phyloP scores from a whole-genome alignment of 2,797 vertebrate genomes.

The Lepus oiostolus region DNA sequence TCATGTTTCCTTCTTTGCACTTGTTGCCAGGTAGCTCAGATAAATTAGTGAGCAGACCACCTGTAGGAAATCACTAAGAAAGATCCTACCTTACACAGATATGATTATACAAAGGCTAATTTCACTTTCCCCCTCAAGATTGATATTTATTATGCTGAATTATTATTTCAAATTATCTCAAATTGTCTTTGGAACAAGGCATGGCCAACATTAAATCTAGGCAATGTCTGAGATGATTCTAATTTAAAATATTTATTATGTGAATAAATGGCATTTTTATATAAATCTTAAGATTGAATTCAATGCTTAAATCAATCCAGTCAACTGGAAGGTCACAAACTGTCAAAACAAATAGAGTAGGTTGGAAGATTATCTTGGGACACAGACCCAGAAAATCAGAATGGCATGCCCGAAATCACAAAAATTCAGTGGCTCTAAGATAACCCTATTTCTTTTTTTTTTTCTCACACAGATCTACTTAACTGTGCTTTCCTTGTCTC shows the following conservation, averaged over 20 bases:
- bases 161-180: slow-evolving; percentile 23
- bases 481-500: neutral
- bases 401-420: neutral
- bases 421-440: neutral
- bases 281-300: slow-evolving; percentile 45
- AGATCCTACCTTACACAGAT: neutral
- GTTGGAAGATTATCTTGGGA: neutral
- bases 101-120: neutral
- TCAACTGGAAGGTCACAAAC: neutral
- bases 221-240: slow-evolving; percentile 6
- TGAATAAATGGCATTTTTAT: slow-evolving; percentile 36
- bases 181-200: slow-evolving; percentile 54
- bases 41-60: neutral
- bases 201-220: slow-evolving; percentile 17
- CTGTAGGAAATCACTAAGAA: slow-evolving; percentile 50
- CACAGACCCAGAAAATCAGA: neutral
- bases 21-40: slow-evolving; percentile 34
- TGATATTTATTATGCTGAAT: slow-evolving; percentile 20
- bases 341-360: neutral
- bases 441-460: neutral
- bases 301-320: neutral
- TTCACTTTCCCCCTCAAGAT: slow-evolving; percentile 44
- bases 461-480: neutral
- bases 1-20: slow-evolving; percentile 30
- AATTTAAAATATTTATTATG: slow-evolving; percentile 56